Evolutionary conservation across 2,888 invertebrate species (phyloP), one percentile per base, ranked within the genome.

Genomic region (Micoletzkya japonica): DNA sequence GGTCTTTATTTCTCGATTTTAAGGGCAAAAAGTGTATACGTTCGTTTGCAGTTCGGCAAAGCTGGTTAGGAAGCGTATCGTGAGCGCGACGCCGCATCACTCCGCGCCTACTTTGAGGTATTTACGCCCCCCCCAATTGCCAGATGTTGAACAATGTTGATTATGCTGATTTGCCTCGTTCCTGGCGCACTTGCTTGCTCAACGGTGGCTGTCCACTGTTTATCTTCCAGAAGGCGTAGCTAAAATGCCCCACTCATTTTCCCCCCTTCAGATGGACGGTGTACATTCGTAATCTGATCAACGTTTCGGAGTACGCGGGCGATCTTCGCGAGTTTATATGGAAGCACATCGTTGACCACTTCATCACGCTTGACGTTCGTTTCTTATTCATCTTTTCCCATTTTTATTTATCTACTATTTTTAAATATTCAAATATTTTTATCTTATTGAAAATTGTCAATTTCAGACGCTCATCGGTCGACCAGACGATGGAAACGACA

Each of bases 221-320:
- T 44, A 14, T 44, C 49, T 44, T n/a, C 49, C n/a, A 44, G 49
- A 14, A 44, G n/a, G 49, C 14, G 49, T 44, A n/a, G 14, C n/a
- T n/a, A 44, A 44, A 44, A 17, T 44, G 14, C 14, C n/a, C 14
- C 49, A 44, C n/a, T 44, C n/a, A 44, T 44, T n/a, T 17, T 14
- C 49, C 14, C 49, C 14, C 49, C 14, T 44, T 57, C 34, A 68
- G 68, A 58, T 34, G 30, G 10, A 68, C 68, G 7, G 57, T 39
- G n/a, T 68, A 49, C 58, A 20, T 68, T n/a, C 68, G 68, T 58
- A 68, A 68, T 58, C 39, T 68, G 24, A 58, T 68, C 10, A 68
- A 68, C 49, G 68, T 36, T 6, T 57, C 57, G n/a, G 68, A 68
- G 50, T 68, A 68, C 49, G 57, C 68, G 44, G 34, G 44, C 7